phyloP scores from a whole-genome alignment of 2,113 vertebrate genomes.

The Pluvialis apricaria region DNA sequence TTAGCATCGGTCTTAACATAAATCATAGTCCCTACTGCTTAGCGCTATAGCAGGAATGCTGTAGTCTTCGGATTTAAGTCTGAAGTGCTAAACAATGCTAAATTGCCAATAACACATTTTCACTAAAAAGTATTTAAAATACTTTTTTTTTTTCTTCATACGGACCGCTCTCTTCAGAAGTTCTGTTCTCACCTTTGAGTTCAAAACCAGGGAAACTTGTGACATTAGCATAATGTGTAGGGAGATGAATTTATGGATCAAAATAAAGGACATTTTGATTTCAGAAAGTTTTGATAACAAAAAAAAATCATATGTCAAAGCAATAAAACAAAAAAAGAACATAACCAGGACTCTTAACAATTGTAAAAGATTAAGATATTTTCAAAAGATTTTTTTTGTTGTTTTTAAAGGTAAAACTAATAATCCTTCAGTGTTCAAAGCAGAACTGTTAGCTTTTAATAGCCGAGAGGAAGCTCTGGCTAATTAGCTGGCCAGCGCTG shows the following conservation, averaged over 20 bases:
- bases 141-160: background rate
- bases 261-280: background rate
- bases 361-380: background rate
- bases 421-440: background rate
- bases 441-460: background rate
- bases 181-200: slow-evolving; percentile 20
- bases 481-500: background rate
- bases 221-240: background rate
- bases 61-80: background rate
- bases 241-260: background rate
- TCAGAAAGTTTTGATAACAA: background rate
- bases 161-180: background rate
- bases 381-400: background rate
- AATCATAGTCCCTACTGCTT: background rate
- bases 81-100: slow-evolving; percentile 37
- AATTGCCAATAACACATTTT: slow-evolving; percentile 23
- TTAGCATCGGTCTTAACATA: background rate
- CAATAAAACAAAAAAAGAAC: background rate
- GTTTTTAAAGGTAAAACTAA: background rate
- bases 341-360: background rate
- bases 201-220: background rate
- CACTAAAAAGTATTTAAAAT: background rate
- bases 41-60: background rate
- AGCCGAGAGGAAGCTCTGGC: background rate
- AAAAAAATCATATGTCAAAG: background rate